These are phyloP conservation scores for Elanoides forficatus DNA, from an alignment of 2,113 vertebrate genomes.

Conservation along the genomic window DNA sequence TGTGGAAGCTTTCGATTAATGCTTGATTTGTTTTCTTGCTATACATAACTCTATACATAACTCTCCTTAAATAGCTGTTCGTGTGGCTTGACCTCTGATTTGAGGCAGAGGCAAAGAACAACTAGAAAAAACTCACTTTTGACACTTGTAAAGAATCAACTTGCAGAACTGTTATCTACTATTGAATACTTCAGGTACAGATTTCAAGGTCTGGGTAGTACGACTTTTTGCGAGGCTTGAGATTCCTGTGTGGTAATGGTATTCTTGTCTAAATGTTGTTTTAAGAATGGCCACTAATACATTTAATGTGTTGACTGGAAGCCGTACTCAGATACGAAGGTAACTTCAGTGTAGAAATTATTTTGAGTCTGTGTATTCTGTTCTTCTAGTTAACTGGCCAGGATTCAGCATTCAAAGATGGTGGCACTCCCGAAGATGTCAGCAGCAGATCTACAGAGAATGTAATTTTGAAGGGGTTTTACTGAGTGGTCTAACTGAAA, in stretches of 20 bases:
- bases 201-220: not conserved
- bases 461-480: not conserved
- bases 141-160: not conserved
- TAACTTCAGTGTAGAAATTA: not conserved
- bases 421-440: constrained; percentile 69
- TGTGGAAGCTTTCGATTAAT: not conserved
- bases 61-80: not conserved
- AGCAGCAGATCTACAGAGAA: constrained; percentile 65
- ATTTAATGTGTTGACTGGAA: not conserved
- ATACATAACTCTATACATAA: no score
- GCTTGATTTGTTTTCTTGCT: not conserved
- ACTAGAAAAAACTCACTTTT: not conserved
- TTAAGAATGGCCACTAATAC: not conserved
- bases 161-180: not conserved
- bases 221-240: not conserved
- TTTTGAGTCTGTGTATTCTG: constrained; percentile 18
- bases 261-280: not conserved
- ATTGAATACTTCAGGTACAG: not conserved
- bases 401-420: constrained; percentile 77
- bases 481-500: not conserved
- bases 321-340: not conserved
- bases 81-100: not conserved
- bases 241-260: not conserved
- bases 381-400: constrained; percentile 54
- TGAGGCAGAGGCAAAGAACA: not conserved